Evolutionary conservation across 1,140 invertebrate genomes (phyloP), one percentile per base, ranked within the genome.

Genomic region (Drosophila teissieri): DNA sequence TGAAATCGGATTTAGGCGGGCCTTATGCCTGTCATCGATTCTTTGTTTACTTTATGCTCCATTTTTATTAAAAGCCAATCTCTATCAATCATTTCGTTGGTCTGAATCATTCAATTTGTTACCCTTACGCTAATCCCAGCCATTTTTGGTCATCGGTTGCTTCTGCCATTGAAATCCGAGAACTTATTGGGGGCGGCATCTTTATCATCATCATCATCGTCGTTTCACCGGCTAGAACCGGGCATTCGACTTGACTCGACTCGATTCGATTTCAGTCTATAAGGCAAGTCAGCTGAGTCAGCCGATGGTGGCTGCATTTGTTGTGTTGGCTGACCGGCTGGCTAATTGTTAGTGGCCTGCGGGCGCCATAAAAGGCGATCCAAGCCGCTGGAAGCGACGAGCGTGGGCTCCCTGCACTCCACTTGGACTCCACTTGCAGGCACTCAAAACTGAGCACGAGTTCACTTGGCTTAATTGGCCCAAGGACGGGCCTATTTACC

Each of bases 381-480:
- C 39, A 39, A 62, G 10, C 12, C n/a, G 40, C 57, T 74, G 22
- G 31, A 15, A 27, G 49, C 31, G 37, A 46, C 8, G 1, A 12
- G 72, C 58, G 72, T 64, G 72, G 69, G 72, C 69, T 12, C 11
- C 49, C 31, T 52, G 48, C 45, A 45, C 56, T 68, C 31, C 56
- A 51, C 54, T 58, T 45, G 48, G 24, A 49, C 48, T 73, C 34
- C 52, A 27, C 57, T 45, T 44, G 14, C 39, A 58, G 45, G 17
- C 31, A 15, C 34, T 36, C 68, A 27, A 31, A 51, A 31, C 46
- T 37, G 49, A 68, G 37, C 63, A 67, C 40, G 63, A 54, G 46
- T 61, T 40, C 48, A 74, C 62, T 76, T 57, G 34, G 39, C 39
- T 63, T 76, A 89, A 89, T 89, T 89, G 84, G 69, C 63, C 74